Evolutionary conservation across 1,140 invertebrate genomes (phyloP).

Genomic region (Triops longicaudatus): DNA sequence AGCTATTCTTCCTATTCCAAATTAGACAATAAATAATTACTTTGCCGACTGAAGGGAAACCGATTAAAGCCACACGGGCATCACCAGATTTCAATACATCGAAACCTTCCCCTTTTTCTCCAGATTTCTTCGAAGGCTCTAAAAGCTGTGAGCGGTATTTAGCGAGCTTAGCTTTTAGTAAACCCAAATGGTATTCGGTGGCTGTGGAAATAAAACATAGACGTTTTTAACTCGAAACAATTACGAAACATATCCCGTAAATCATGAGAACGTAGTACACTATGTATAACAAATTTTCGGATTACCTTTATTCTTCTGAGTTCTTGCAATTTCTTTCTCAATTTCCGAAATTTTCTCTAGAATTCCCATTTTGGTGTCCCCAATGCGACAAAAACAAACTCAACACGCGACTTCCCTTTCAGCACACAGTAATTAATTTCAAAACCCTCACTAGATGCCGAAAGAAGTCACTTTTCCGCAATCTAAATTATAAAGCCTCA

Average conservation of each 20-base stretch:
- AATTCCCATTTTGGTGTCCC: slow-evolving; percentile 72
- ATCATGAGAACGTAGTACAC: no score
- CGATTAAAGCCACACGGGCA: slow-evolving; percentile 95
- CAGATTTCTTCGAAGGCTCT: slow-evolving; percentile 83
- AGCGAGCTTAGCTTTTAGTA: slow-evolving; percentile 96
- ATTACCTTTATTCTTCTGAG: slow-evolving; percentile 99
- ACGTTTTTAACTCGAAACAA: no score
- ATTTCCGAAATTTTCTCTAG: slow-evolving; percentile 97
- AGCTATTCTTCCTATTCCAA: slow-evolving; percentile 20
- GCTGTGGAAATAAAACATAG: slow-evolving; percentile 56
- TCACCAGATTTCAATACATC: slow-evolving; percentile 99
- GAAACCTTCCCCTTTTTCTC: slow-evolving; percentile 98
- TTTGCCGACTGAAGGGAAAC: slow-evolving; percentile 93
- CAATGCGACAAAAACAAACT: not conserved
- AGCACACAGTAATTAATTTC: not conserved
- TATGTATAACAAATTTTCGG: no score
- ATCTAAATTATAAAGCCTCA: no score
- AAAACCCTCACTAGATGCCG: not conserved
- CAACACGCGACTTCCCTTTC: not conserved
- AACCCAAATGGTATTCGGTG: slow-evolving; percentile 97
- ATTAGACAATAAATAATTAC: slow-evolving; percentile 40
- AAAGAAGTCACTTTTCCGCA: not conserved
- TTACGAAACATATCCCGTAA: no score
- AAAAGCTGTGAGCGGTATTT: slow-evolving; percentile 93
- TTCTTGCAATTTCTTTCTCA: slow-evolving; percentile 93